Evolutionary conservation across 2,888 invertebrate species (phyloP).

Genomic region (Cephus pygmeus): DNA sequence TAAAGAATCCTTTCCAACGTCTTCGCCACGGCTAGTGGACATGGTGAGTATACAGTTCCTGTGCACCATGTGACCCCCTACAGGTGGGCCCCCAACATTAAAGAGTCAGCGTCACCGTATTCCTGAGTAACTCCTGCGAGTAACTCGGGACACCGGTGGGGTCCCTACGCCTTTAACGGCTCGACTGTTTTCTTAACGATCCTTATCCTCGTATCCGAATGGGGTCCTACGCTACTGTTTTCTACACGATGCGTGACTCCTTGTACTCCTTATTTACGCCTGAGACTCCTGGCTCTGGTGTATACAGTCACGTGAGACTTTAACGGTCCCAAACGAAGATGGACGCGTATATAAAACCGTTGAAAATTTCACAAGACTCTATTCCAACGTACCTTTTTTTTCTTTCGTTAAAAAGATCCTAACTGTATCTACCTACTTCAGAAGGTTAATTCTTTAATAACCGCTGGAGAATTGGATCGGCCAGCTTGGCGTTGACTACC

Average conservation of each 20-base stretch:
- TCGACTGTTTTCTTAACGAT: not conserved
- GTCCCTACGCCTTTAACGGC: not conserved
- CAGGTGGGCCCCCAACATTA: conserved; percentile 41
- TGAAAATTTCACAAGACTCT: not conserved
- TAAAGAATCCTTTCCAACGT: conserved; percentile 48
- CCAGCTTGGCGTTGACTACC: not conserved
- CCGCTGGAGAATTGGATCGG: not conserved
- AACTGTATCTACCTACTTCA: not conserved
- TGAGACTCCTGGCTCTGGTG: not conserved
- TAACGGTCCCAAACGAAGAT: not conserved
- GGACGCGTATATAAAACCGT: not conserved
- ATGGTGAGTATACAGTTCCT: conserved; percentile 16
- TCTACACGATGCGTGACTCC: not conserved
- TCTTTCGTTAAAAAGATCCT: not conserved
- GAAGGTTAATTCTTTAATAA: not conserved
- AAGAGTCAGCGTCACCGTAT: not conserved
- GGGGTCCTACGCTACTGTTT: not conserved
- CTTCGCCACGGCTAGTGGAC: conserved; percentile 42
- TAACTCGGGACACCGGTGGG: no score
- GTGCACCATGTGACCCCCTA: conserved; percentile 43
- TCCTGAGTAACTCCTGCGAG: not conserved
- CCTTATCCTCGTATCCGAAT: not conserved
- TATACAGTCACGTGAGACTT: not conserved
- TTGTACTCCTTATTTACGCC: not conserved
- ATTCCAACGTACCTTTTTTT: not conserved